Percentiles rank a stretch among this genome's conserved stretches.
Evolutionary conservation across 2,113 vertebrate genomes (phyloP).

Genomic region (Ctenodactylus gundi): DNA sequence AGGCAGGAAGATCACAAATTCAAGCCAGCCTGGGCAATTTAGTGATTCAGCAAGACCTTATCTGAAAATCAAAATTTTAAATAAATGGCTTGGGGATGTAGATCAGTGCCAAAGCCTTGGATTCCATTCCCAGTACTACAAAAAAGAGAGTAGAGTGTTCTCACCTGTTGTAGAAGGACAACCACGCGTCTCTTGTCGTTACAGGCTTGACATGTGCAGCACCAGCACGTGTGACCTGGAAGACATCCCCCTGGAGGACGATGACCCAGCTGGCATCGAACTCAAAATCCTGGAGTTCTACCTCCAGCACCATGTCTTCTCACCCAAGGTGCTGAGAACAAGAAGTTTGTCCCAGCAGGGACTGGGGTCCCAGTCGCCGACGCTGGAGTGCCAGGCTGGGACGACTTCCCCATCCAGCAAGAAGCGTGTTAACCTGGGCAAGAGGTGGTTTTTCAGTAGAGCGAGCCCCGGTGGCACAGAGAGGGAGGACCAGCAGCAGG

Average conservation of each 20-base stretch:
- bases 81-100: too few species aligned
- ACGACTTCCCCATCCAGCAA: slow-evolving; percentile 18
- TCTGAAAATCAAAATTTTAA: too few species aligned
- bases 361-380: neutral
- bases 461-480: neutral
- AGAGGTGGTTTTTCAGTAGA: slow-evolving; percentile 45
- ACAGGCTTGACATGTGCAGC: slow-evolving; percentile 71
- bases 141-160: neutral
- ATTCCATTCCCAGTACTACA: too few species aligned
- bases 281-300: slow-evolving; percentile 81
- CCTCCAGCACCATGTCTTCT: slow-evolving; percentile 53
- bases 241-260: slow-evolving; percentile 76
- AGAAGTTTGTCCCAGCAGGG: neutral
- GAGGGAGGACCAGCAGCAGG: neutral
- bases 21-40: too few species aligned
- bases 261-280: slow-evolving; percentile 74
- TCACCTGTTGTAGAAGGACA: neutral
- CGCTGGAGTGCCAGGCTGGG: neutral
- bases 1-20: too few species aligned
- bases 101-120: too few species aligned
- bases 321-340: slow-evolving; percentile 11
- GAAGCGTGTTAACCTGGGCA: slow-evolving; percentile 3
- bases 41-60: too few species aligned
- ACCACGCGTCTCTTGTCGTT: neutral
- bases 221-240: slow-evolving; percentile 60